Conservation (phyloP, 2,797 vertebrate species). For the Falco columbarius region DNA sequence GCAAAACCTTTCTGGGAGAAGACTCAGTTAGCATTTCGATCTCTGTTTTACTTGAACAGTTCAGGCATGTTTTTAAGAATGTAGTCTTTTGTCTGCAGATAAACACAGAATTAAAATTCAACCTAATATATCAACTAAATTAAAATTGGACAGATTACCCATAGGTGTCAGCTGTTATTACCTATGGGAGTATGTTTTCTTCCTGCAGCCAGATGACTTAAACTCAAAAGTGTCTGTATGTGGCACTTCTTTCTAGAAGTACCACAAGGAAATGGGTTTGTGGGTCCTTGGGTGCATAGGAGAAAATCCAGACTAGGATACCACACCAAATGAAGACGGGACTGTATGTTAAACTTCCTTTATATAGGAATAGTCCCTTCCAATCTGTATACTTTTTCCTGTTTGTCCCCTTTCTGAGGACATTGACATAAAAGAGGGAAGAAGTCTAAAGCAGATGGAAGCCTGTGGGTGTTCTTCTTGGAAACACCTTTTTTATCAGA, state of each 20-base stretch:
- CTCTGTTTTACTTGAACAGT: constrained; percentile 47
- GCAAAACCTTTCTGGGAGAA: constrained; percentile 51
- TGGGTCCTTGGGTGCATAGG: background rate
- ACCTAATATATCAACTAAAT: constrained; percentile 24
- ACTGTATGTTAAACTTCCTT: background rate
- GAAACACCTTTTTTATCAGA: background rate
- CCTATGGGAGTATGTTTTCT: background rate
- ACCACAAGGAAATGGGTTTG: background rate
- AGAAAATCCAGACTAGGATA: background rate
- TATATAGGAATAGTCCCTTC: background rate
- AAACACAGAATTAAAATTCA: constrained; percentile 51
- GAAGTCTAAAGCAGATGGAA: background rate
- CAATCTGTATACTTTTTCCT: background rate
- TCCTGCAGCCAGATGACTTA: background rate
- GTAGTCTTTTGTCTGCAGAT: constrained; percentile 41
- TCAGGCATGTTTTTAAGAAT: constrained; percentile 37
- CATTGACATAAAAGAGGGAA: background rate
- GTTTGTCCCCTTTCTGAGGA: background rate
- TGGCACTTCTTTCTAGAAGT: background rate
- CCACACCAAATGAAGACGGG: background rate
- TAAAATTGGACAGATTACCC: constrained; percentile 21
- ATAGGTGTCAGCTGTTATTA: background rate
- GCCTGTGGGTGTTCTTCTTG: background rate
- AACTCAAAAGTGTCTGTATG: background rate
- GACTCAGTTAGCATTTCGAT: constrained; percentile 67